Evolutionary conservation across 2,797 vertebrate species (phyloP).

Genomic region (Leuciscus waleckii): DNA sequence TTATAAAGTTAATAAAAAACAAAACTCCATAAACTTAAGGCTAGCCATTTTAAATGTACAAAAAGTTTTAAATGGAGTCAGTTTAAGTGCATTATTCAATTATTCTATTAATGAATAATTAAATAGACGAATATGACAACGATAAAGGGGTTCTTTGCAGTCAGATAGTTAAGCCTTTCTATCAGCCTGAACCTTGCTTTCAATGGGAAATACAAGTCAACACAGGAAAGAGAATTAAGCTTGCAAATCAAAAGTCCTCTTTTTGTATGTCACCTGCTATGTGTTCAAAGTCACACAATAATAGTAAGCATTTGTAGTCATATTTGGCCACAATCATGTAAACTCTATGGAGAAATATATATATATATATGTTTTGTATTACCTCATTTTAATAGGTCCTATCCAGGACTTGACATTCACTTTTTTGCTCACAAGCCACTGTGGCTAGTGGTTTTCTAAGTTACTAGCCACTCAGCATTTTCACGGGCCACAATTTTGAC

Average conservation of each 20-base stretch:
- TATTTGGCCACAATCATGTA: neutral
- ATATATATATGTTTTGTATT: no score
- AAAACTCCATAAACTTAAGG: neutral
- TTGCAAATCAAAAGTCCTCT: neutral
- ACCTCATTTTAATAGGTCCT: neutral
- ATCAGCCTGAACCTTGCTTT: neutral
- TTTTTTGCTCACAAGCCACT: no score
- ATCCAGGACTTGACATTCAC: no score
- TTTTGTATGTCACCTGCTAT: neutral
- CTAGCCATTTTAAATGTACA: neutral
- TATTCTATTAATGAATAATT: neutral
- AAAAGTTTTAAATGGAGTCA: no score
- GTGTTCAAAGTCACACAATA: neutral
- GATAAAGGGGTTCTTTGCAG: neutral
- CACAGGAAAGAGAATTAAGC: neutral
- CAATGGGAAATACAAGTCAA: neutral
- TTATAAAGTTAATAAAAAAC: neutral
- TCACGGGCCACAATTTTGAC: no score
- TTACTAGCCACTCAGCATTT: no score
- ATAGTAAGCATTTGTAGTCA: no score
- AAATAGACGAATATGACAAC: neutral
- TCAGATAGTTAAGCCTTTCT: neutral
- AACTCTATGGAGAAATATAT: neutral
- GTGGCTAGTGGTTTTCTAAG: no score
- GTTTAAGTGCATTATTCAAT: neutral